Conservation (phyloP, 2,113 vertebrate species). For the Brevimyrus niger region DNA sequence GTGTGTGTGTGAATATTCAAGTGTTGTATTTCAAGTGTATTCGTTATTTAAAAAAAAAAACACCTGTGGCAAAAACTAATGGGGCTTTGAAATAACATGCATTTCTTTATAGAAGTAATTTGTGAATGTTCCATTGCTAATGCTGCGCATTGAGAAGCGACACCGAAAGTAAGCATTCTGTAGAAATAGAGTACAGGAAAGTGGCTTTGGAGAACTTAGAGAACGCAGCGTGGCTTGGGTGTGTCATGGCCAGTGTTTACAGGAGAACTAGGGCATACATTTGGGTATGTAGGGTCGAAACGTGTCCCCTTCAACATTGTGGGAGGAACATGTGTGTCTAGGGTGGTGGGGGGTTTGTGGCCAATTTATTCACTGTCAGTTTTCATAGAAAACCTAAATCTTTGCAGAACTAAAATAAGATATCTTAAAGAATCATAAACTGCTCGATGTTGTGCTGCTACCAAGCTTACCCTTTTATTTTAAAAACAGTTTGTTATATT, state of each 20-base stretch:
- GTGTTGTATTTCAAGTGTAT: too few species aligned
- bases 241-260: not conserved
- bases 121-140: not conserved
- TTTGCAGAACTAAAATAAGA: too few species aligned
- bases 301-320: not conserved
- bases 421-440: too few species aligned
- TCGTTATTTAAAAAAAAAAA: too few species aligned
- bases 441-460: too few species aligned
- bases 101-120: not conserved
- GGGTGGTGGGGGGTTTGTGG: too few species aligned
- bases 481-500: not conserved
- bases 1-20: too few species aligned
- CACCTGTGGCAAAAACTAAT: not conserved
- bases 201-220: not conserved
- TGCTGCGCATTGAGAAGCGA: not conserved
- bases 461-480: too few species aligned
- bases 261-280: not conserved
- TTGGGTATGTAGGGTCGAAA: not conserved
- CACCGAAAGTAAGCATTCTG: not conserved
- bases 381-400: too few species aligned
- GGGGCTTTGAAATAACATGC: not conserved
- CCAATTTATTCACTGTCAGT: not conserved
- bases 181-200: not conserved
- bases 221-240: not conserved
- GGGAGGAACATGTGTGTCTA: not conserved